Base-by-base conservation (phyloP, 2,888 invertebrate species). In the Pteria penguin region DNA sequence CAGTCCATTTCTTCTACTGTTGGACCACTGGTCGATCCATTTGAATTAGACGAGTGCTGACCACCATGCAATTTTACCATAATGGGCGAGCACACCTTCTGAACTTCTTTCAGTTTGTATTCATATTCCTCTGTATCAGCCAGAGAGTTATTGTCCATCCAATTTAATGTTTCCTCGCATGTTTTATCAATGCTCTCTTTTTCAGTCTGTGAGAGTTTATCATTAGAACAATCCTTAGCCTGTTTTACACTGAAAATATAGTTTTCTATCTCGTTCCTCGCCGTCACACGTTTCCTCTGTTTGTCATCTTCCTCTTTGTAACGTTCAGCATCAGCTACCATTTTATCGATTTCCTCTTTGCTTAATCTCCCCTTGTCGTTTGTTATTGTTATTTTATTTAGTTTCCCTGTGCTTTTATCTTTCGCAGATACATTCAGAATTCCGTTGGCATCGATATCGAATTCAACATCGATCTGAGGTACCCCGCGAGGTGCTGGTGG, bases 361-460 rank as follows among this genome's bases (percentile, higher is more conserved):
- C 95, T 95, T 14, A 97, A 93, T 3, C 97, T 94, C 0, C 96
- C 96, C 88, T 96, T 96, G 89, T 97, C 97, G 87, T 97, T 97
- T 2, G 96, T 96, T 75, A 97, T 97, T 32, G 96, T 96, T 80
- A 97, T 96, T 86, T 95, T 94, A 89, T 96, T 96, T 0, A 95
- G 94, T 76, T 94, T 95, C 0, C 96, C 96, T 0, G 96, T 96
- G 82, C 96, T 95, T 85, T 94, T 94, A 86, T 97, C 97, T 91
- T 82, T 84, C 5, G 92, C 92, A 0, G 91, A 87, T 1, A 93
- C 92, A 67, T 92, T 91, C 62, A 92, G 32, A 88, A 97, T 97
- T 74, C 97, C 97, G 88, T 97, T 97, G 11, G 97, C 97, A 86
- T 97, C 97, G 67, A 97, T 93, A 90, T 97, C 96, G 57, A 96